Percentiles rank a stretch among this genome's conserved stretches.
phyloP scores from a whole-genome alignment of 2,888 invertebrate species.

The Bimastos eiseni region DNA sequence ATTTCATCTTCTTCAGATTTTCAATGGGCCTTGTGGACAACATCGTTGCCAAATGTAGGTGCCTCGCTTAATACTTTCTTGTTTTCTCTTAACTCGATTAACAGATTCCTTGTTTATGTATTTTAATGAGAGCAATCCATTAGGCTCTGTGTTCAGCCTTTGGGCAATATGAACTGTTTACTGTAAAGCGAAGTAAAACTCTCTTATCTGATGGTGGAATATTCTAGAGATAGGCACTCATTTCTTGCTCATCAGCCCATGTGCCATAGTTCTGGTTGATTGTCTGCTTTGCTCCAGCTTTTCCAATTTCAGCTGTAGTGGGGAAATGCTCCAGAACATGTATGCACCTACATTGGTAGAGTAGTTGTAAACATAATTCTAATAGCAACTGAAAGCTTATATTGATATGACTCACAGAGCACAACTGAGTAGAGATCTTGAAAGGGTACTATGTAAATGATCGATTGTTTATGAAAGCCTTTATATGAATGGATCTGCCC shows the following conservation, averaged over 20 bases:
- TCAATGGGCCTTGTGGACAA: slow-evolving; percentile 93
- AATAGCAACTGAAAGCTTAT: too few species aligned
- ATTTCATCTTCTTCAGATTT: slow-evolving; percentile 83
- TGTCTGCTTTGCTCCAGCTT: too few species aligned
- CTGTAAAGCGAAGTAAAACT: not conserved
- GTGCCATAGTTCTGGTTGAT: too few species aligned
- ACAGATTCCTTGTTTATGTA: not conserved
- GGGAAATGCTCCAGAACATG: too few species aligned
- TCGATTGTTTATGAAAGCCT: not conserved
- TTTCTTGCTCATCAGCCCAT: not conserved
- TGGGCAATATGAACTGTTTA: not conserved
- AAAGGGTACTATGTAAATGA: too few species aligned
- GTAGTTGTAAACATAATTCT: too few species aligned
- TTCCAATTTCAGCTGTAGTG: too few species aligned
- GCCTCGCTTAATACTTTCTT: not conserved
- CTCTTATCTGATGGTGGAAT: not conserved
- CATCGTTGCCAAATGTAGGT: slow-evolving; percentile 89
- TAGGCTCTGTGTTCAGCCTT: not conserved
- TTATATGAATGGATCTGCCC: not conserved
- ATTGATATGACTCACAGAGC: too few species aligned
- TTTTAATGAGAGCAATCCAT: not conserved
- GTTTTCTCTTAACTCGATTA: not conserved
- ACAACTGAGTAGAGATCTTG: too few species aligned
- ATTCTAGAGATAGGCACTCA: not conserved
- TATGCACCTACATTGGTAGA: too few species aligned